Percentiles rank a stretch among this genome's conserved stretches.
phyloP scores from a whole-genome alignment of 2,113 vertebrate species.

The Zosterops japonicus region DNA sequence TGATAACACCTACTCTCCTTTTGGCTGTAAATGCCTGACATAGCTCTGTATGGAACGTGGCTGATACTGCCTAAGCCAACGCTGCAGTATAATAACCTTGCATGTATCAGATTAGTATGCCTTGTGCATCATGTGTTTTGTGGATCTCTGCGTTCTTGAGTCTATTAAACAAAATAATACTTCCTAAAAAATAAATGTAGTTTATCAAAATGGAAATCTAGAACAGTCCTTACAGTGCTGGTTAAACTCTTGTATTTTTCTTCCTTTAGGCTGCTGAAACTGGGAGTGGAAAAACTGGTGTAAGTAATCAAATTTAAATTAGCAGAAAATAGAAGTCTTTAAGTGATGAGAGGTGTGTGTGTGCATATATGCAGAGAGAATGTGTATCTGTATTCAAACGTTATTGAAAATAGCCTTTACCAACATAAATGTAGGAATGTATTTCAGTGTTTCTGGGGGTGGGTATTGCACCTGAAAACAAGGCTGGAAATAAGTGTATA shows the following conservation, averaged over 20 bases:
- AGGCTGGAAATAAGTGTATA: background rate
- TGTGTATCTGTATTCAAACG: background rate
- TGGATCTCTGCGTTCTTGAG: background rate
- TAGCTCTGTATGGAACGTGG: background rate
- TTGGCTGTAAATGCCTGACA: background rate
- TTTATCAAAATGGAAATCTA: background rate
- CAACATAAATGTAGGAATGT: accelerated
- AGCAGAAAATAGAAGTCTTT: background rate
- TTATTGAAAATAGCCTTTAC: background rate
- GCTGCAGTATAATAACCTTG: background rate
- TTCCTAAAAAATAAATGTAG: background rate
- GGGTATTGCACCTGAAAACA: background rate
- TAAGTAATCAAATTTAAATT: constrained; percentile 75
- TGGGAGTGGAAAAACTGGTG: constrained; percentile 97
- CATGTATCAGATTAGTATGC: background rate
- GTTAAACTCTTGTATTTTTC: background rate
- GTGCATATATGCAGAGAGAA: background rate
- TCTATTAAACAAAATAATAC: background rate
- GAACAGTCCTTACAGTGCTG: background rate
- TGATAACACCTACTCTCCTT: background rate
- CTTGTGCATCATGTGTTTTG: background rate
- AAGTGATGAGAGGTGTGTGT: background rate
- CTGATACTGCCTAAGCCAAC: background rate
- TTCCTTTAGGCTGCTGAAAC: constrained; percentile 91
- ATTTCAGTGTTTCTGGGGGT: background rate